phyloP scores from a whole-genome alignment of 2,113 vertebrate genomes.

The Laticauda laticaudata region DNA sequence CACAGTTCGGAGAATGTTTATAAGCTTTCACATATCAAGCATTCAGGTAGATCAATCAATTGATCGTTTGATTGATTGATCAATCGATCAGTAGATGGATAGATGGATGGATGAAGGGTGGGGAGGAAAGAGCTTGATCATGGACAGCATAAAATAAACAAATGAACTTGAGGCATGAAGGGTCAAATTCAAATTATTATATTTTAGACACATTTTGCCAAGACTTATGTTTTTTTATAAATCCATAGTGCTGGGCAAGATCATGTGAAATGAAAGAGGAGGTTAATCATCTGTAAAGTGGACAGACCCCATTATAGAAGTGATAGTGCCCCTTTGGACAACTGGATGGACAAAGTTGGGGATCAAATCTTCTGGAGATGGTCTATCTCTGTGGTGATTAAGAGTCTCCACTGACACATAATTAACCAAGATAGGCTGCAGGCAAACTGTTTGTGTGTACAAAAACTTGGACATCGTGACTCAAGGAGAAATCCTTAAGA shows the following conservation, averaged over 20 bases:
- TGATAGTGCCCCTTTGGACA: neutral
- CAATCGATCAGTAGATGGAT: neutral
- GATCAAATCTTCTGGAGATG: neutral
- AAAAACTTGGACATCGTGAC: neutral
- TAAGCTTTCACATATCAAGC: neutral
- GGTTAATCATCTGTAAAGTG: neutral
- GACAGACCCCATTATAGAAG: neutral
- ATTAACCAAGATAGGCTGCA: neutral
- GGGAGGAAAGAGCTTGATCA: neutral
- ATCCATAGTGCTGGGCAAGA: neutral
- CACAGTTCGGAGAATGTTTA: neutral
- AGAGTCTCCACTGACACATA: neutral
- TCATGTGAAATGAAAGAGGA: neutral
- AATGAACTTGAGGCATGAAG: neutral
- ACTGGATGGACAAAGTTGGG: neutral
- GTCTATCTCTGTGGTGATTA: neutral
- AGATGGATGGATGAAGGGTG: neutral
- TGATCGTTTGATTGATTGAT: neutral
- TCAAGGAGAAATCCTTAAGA: neutral
- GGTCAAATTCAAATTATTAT: neutral
- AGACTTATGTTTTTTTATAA: neutral
- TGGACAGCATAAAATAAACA: neutral
- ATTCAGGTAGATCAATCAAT: neutral
- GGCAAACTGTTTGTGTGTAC: neutral
- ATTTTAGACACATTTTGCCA: neutral